Base-by-base conservation (phyloP, 2,888 invertebrate genomes). In the Drosophila yooni region DNA sequence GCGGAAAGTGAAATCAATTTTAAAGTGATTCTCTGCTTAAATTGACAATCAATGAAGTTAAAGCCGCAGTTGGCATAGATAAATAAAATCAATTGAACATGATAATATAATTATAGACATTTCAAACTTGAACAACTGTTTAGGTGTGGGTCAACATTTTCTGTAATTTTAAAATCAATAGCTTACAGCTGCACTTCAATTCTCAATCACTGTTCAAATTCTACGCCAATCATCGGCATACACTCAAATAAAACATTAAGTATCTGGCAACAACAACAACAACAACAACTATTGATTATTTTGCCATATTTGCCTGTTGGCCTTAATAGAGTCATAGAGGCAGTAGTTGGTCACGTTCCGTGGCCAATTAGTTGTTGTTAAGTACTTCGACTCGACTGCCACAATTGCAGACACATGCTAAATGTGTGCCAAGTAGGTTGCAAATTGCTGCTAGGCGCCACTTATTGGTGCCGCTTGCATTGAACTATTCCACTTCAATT, bases 361-460 rank as follows among this genome's bases (percentile, higher is more conserved):
- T 8, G 21, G 25, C 21, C 70, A 56, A 40, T 40, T 40, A 29
- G 60, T 70, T 54, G 70, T 56, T 60, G 70, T 31, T 58, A 21
- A 53, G 43, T 57, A 27, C 13, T 46, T 52, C 15, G 10, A 33
- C 34, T 3, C 8, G 46, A 25, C 46, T 38, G 36, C 15, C 34
- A 70, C 34, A 70, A 46, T 62, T 70, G 62, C 63, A 48, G 29
- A 34, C 34, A 40, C 43, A 53, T 70, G 69, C 57, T 38, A 43
- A 58, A 58, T 34, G 40, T 31, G 53, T 50, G 36, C 65, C 72
- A 60, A 72, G 40, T 64, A 54, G 58, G 18, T 58, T 54, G 36
- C 40, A 68, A 68, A 51, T 57, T 62, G 51, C 58, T 57, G 64
- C 57, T 18, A 46, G 73, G 73, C 71, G 73, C 71, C 71, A 53